Percentiles rank a stretch among this genome's conserved stretches.
Conservation (phyloP, 1,140 invertebrate genomes). For the Sarcophaga bullata region DNA sequence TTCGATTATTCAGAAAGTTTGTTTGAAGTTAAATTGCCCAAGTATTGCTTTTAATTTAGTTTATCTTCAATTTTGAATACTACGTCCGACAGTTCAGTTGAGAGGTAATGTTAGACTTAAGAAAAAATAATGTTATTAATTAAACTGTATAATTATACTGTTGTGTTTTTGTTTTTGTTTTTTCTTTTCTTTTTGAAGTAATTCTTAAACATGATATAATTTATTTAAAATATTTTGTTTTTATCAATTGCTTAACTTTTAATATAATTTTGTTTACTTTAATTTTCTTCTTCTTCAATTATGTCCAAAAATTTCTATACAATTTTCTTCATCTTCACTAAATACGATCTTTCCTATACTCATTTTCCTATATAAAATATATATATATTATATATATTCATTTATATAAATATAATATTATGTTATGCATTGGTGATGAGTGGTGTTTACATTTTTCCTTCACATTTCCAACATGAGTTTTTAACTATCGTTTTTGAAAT, state of each 20-base stretch:
- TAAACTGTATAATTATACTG: background rate
- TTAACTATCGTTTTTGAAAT: background rate
- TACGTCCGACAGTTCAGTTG: background rate
- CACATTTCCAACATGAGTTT: conserved; percentile 17
- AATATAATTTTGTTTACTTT: background rate
- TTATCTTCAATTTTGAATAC: background rate
- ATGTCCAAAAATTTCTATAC: conserved; percentile 37
- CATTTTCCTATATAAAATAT: conserved; percentile 14
- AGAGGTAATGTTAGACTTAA: background rate
- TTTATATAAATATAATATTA: conserved; percentile 15
- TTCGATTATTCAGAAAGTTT: too few relatives aligned
- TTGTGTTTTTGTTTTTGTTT: conserved; percentile 29
- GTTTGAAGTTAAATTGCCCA: too few relatives aligned
- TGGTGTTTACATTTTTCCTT: conserved; percentile 17
- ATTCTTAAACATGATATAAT: conserved; percentile 36
- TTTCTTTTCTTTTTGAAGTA: conserved; percentile 14
- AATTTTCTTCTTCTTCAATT: conserved; percentile 1
- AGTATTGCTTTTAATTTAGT: too few relatives aligned
- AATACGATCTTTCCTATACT: background rate
- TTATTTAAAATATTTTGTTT: conserved; percentile 3
- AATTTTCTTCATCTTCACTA: conserved; percentile 15
- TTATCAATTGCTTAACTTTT: conserved; percentile 30
- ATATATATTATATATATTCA: too few relatives aligned
- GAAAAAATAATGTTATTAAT: conserved; percentile 1
- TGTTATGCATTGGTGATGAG: background rate